Percentiles rank a stretch among this genome's conserved stretches.
Conservation (phyloP, 2,113 vertebrate genomes). For the Plestiodon gilberti region DNA sequence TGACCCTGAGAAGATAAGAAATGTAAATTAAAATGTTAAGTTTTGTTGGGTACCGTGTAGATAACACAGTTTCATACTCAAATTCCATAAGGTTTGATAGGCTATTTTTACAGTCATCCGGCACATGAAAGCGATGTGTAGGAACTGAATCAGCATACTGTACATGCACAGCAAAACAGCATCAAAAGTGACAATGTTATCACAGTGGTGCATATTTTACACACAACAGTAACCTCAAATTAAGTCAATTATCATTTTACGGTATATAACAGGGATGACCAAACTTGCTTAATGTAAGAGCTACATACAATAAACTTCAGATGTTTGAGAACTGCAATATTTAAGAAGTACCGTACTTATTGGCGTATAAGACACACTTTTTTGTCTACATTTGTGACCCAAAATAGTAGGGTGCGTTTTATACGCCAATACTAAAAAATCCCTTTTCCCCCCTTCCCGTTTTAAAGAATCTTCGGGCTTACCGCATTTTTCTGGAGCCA, state of each 20-base stretch:
- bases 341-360: too few relatives aligned
- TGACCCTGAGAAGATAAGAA: conserved; percentile 56
- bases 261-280: conserved; percentile 37
- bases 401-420: too few relatives aligned
- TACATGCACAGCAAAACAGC: conserved; percentile 35
- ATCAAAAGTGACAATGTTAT: conserved; percentile 44
- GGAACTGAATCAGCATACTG: conserved; percentile 43
- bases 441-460: too few relatives aligned
- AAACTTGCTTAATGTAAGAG: too few relatives aligned
- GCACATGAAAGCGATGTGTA: conserved; percentile 18
- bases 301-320: too few relatives aligned
- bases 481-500: too few relatives aligned
- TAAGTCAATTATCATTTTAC: not conserved
- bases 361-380: too few relatives aligned
- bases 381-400: too few relatives aligned
- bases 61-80: conserved; percentile 37
- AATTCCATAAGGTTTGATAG: conserved; percentile 4
- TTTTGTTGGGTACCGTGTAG: conserved; percentile 40
- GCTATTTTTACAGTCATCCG: conserved; percentile 30
- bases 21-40: conserved; percentile 52
- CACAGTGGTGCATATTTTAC: conserved; percentile 10
- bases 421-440: too few relatives aligned
- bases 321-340: too few relatives aligned
- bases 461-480: too few relatives aligned
- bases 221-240: conserved; percentile 39